These are phyloP conservation scores for Neodiprion lecontei DNA, from an alignment of 1,140 invertebrate genomes.

Conservation along the genomic window DNA sequence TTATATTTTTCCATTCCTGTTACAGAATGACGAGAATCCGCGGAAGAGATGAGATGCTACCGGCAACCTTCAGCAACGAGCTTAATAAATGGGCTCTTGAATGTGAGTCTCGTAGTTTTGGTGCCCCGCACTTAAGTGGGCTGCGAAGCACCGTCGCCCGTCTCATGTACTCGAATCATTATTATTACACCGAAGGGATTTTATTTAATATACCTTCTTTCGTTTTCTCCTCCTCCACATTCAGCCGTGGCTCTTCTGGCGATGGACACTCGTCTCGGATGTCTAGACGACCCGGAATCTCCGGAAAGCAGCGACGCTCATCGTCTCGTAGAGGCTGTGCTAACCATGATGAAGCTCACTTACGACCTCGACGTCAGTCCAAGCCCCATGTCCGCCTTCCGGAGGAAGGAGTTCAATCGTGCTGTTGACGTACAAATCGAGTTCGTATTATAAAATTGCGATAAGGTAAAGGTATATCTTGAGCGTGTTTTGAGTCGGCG, in stretches of 20 bases:
- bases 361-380: background rate
- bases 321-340: background rate
- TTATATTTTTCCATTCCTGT: background rate
- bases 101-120: constrained; percentile 33
- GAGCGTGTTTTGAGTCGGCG: too few relatives aligned
- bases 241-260: constrained; percentile 71
- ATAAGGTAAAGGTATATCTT: too few relatives aligned
- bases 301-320: constrained; percentile 72
- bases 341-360: background rate
- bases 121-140: too few relatives aligned
- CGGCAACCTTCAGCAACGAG: constrained; percentile 62
- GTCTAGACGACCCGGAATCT: constrained; percentile 68
- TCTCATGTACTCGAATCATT: too few relatives aligned
- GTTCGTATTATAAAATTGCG: background rate
- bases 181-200: background rate
- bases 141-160: too few relatives aligned
- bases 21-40: constrained; percentile 64
- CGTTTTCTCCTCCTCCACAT: background rate
- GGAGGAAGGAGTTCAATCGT: background rate
- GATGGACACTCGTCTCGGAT: constrained; percentile 71
- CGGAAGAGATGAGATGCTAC: constrained; percentile 50
- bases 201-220: background rate
- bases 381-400: background rate
- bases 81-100: constrained; percentile 71
- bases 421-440: background rate